These are phyloP conservation scores for Microvelia longipes DNA, from an alignment of 1,140 invertebrate genomes.

Conservation along the genomic window DNA sequence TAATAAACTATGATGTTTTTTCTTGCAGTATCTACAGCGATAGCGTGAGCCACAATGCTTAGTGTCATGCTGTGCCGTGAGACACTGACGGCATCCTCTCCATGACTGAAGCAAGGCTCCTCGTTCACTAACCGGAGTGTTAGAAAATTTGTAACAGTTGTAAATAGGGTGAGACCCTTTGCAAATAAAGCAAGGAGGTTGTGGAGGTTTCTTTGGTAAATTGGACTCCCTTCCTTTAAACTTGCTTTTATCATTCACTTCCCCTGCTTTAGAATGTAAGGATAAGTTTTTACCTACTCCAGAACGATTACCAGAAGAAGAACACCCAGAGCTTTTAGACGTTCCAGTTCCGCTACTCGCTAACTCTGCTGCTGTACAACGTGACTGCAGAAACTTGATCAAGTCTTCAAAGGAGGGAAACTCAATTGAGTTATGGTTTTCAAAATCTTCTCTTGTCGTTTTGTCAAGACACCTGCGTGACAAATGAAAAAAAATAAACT, in stretches of 20 bases:
- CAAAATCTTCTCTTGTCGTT: neutral
- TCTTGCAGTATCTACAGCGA: neutral
- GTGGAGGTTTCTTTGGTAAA: too few relatives aligned
- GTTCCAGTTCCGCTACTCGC: neutral
- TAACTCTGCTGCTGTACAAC: neutral
- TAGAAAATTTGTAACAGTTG: neutral
- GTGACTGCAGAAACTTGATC: neutral
- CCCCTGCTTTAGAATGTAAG: neutral
- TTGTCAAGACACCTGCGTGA: neutral
- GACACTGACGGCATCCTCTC: neutral
- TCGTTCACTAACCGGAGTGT: neutral
- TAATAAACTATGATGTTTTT: neutral
- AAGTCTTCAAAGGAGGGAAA: neutral
- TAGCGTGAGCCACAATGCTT: neutral
- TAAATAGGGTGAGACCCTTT: neutral
- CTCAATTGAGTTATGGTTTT: neutral
- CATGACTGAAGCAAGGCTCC: neutral
- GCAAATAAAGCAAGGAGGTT: neutral
- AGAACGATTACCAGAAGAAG: neutral
- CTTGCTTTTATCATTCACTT: neutral
- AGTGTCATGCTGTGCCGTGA: neutral
- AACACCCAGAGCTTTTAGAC: neutral
- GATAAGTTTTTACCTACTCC: neutral
- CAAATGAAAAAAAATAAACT: neutral
- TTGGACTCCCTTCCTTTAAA: neutral